phyloP scores from a whole-genome alignment of 2,888 invertebrate genomes.

The Polydrusus tereticollis region DNA sequence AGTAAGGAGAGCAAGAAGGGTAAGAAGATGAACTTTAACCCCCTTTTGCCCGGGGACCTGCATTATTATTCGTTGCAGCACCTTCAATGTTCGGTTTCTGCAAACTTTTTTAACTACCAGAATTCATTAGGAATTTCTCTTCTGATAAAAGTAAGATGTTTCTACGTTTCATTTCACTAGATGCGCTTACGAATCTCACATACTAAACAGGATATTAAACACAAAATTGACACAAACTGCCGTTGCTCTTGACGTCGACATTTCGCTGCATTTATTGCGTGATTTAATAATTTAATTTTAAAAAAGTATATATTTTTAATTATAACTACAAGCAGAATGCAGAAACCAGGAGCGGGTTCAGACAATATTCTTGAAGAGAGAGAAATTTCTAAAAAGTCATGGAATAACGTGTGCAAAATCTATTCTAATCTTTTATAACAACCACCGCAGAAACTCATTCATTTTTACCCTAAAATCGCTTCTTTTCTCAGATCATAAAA shows the following conservation, averaged over 20 bases:
- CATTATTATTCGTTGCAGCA: constrained; percentile 67
- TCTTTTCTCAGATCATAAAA: too few species aligned
- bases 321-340: too few species aligned
- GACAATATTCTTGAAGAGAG: too few species aligned
- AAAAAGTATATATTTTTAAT: not conserved
- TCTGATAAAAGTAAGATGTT: constrained; percentile 67
- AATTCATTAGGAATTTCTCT: constrained; percentile 68
- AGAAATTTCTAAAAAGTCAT: too few species aligned
- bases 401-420: too few species aligned
- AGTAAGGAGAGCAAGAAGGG: constrained; percentile 52
- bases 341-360: too few species aligned
- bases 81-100: constrained; percentile 65
- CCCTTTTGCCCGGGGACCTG: constrained; percentile 48
- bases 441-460: too few species aligned
- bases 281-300: not conserved
- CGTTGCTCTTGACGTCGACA: not conserved
- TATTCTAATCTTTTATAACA: too few species aligned
- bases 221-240: constrained; percentile 47
- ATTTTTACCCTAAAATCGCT: too few species aligned
- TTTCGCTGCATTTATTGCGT: not conserved
- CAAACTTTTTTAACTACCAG: constrained; percentile 68
- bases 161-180: constrained; percentile 67
- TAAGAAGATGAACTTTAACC: constrained; percentile 56
- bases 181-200: constrained; percentile 64
- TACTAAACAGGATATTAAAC: constrained; percentile 61